Evolutionary conservation across 1,140 invertebrate genomes (phyloP), one percentile per base, ranked within the genome.

Genomic region (Ectropis grisescens): DNA sequence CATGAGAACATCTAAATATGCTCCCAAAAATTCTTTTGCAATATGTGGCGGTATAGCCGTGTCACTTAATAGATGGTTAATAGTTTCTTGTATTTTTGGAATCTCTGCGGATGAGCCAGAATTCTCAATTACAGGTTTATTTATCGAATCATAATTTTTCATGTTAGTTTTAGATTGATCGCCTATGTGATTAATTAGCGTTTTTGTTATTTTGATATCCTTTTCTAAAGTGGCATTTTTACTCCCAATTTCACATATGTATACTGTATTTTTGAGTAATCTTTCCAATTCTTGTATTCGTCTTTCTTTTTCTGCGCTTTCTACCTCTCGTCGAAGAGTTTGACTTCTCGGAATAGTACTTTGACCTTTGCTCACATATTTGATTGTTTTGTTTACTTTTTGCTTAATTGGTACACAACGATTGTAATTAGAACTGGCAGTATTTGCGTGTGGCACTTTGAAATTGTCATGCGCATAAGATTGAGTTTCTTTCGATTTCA

Each of bases 251-350:
- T 65, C 61, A 40, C 58, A 72, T n/a, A 62, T 37, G 16, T 76
- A 79, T 2, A 79, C 58, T 6, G 71, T 79, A 39, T 70, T 76
- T 33, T 71, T 71, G 1, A 79, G 36, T 12, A 74, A 36, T 38
- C 31, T 62, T 46, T 79, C 74, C 1, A 76, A 36, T 39, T 76
- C 58, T 46, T 71, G 59, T 47, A 71, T 54, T n/a, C 53, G 47
- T 31, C 51, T 41, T 29, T 72, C 70, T 38, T 64, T 70, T 27
- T 61, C 53, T 16, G 44, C 59, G 41, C 55, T 70, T 14, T 66
- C 46, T 11, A 42, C 52, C 16, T 48, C 41, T 3, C 31, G 30
- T 27, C n/a, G n/a, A n/a, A n/a, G n/a, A n/a, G n/a, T n/a, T n/a
- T n/a, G n/a, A n/a, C n/a, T n/a, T n/a, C n/a, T n/a, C n/a, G n/a